Percentiles rank a stretch among this genome's conserved stretches.
These are phyloP conservation scores for Rallus crepitans DNA, from an alignment of 2,797 vertebrate genomes.

Conservation along the genomic window DNA sequence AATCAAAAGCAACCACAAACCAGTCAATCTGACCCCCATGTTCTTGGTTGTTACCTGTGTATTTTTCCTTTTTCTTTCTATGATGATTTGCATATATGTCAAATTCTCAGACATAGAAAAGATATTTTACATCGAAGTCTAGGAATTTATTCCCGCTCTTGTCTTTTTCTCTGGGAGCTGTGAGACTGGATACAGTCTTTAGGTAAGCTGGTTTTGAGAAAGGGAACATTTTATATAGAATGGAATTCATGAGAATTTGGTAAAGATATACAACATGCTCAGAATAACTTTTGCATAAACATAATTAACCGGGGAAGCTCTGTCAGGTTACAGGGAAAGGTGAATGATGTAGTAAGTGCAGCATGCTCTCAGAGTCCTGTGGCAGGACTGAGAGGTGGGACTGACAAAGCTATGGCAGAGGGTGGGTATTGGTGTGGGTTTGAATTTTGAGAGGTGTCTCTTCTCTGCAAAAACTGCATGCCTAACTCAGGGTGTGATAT, in stretches of 20 bases:
- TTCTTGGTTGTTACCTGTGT: neutral
- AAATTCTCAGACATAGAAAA: neutral
- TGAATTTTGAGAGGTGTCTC: neutral
- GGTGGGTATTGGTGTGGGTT: accelerated
- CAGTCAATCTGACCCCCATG: neutral
- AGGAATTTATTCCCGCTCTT: neutral
- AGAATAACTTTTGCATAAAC: neutral
- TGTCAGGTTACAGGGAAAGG: neutral
- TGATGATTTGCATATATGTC: neutral
- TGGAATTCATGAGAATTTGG: neutral
- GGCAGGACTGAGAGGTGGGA: neutral
- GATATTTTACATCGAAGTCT: neutral
- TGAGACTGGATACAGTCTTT: neutral
- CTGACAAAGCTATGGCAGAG: neutral
- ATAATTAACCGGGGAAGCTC: neutral
- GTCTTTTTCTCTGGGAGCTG: neutral
- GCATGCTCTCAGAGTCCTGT: neutral
- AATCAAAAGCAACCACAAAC: neutral
- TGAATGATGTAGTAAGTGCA: neutral
- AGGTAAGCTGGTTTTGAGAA: neutral
- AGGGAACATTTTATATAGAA: neutral
- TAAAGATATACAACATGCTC: neutral
- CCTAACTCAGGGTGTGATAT: neutral
- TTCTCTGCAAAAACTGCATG: neutral
- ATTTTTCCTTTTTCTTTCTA: neutral